These are phyloP conservation scores for Campylorhamphus procurvoides DNA, from an alignment of 2,113 vertebrate genomes.

Conservation along the genomic window DNA sequence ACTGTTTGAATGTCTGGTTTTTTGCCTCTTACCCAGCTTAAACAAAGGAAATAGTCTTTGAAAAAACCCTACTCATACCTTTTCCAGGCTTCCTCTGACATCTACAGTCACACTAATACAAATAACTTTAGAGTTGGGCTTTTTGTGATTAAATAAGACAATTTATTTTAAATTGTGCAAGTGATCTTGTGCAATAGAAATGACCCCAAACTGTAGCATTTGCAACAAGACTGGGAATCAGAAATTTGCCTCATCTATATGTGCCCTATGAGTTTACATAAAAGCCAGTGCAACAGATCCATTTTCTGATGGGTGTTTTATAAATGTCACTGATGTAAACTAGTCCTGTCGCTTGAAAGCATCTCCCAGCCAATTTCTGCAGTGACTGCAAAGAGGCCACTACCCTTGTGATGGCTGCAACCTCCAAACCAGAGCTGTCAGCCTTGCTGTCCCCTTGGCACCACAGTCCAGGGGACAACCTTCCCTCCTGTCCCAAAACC, in stretches of 20 bases:
- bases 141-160: neutral
- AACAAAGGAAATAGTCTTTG: neutral
- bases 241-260: neutral
- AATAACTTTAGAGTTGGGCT: neutral
- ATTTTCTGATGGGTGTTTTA: neutral
- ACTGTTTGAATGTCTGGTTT: neutral
- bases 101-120: neutral
- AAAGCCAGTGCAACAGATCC: neutral
- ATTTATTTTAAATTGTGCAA: neutral
- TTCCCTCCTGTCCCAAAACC: neutral
- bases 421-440: neutral
- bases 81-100: neutral
- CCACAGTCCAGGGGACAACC: neutral
- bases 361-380: neutral
- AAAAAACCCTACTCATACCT: neutral
- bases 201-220: neutral
- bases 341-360: neutral
- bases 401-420: neutral
- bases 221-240: neutral
- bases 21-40: neutral
- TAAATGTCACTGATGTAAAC: neutral
- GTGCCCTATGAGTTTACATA: neutral
- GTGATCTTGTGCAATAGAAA: neutral
- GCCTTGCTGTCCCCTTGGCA: neutral
- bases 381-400: neutral